These are phyloP conservation scores for Ailurus styani DNA, from an alignment of 2,113 vertebrate genomes.

Conservation along the genomic window DNA sequence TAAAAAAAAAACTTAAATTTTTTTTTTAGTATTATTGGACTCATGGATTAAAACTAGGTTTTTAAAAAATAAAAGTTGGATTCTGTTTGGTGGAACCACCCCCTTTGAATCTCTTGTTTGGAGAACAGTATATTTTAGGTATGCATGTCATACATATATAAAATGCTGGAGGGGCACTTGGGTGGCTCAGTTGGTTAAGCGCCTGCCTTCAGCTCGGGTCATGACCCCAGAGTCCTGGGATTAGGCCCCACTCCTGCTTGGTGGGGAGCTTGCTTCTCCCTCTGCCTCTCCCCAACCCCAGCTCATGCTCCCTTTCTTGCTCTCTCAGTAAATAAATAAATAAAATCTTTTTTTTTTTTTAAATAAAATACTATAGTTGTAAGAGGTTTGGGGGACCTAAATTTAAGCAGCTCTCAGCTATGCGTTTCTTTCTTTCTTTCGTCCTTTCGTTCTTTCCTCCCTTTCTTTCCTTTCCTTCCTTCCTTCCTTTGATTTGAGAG, in stretches of 20 bases:
- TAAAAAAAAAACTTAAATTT: too few relatives aligned
- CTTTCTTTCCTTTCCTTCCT: background rate
- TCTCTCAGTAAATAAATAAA: too few relatives aligned
- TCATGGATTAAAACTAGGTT: background rate
- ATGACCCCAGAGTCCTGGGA: too few relatives aligned
- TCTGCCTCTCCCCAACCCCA: too few relatives aligned
- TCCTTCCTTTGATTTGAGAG: background rate
- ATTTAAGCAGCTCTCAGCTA: background rate
- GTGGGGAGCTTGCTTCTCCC: too few relatives aligned
- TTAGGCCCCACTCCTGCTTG: too few relatives aligned
- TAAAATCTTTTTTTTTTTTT: too few relatives aligned
- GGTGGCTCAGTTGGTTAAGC: too few relatives aligned
- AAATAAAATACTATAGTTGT: background rate
- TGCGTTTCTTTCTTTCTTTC: background rate
- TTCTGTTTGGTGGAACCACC: background rate
- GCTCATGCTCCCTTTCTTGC: too few relatives aligned
- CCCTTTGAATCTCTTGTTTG: background rate
- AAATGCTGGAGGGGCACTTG: background rate
- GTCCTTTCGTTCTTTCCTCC: too few relatives aligned
- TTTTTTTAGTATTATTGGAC: background rate
- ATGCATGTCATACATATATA: background rate
- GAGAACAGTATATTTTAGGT: background rate
- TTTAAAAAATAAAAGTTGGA: background rate
- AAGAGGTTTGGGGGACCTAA: background rate
- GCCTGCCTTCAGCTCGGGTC: too few relatives aligned